Percentiles rank a stretch among this genome's conserved stretches.
These are phyloP conservation scores for Phenganax stokvisi DNA, from an alignment of 92 coral and sea anemone genomes.

Conservation along the genomic window DNA sequence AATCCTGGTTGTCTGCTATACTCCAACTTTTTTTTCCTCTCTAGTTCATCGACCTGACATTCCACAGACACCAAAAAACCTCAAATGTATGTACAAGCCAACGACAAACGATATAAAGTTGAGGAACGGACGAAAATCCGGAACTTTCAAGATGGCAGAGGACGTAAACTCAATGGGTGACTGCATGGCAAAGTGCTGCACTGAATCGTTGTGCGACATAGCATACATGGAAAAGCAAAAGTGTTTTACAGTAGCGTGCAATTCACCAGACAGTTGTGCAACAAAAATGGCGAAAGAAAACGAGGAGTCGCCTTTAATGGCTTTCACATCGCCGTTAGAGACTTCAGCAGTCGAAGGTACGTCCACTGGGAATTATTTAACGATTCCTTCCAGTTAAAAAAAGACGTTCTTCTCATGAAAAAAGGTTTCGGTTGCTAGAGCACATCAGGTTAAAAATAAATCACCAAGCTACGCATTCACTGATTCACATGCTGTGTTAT, in stretches of 20 bases:
- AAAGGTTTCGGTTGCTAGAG: no score
- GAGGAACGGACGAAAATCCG: conserved; percentile 49
- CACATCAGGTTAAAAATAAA: no score
- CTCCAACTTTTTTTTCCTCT: neutral
- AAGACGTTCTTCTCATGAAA: neutral
- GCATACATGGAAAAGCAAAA: conserved; percentile 65
- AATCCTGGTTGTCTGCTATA: no score
- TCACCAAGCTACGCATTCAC: no score
- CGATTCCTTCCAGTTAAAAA: neutral
- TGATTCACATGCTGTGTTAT: no score
- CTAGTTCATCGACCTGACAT: conserved; percentile 61
- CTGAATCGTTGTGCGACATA: conserved; percentile 63
- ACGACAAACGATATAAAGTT: conserved; percentile 73
- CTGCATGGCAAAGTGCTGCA: conserved; percentile 87
- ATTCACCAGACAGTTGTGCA: conserved; percentile 44
- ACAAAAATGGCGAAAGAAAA: neutral
- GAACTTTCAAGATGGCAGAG: conserved; percentile 68
- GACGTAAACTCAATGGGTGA: conserved; percentile 63
- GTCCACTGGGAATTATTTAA: neutral
- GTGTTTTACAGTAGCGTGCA: conserved; percentile 81
- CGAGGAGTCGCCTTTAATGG: conserved; percentile 22
- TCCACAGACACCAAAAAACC: conserved; percentile 64
- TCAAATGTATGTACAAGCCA: conserved; percentile 72
- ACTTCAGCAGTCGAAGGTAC: conserved; percentile 12
- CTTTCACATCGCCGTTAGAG: conserved; percentile 33